phyloP scores from a whole-genome alignment of 2,797 vertebrate genomes.

The Anguilla pacifica region DNA sequence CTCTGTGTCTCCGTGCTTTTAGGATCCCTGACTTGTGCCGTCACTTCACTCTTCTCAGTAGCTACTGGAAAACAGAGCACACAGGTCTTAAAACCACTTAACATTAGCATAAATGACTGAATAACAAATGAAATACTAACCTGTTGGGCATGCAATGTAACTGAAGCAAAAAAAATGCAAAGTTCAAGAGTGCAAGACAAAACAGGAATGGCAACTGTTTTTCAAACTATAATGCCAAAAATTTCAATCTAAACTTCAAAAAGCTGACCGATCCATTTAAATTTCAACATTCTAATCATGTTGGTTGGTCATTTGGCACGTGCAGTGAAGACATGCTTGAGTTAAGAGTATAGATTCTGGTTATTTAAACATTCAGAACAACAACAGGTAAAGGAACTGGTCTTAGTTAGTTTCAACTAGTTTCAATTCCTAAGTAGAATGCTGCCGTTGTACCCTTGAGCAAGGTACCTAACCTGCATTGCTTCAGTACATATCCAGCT shows the following conservation, averaged over 20 bases:
- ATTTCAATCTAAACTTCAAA: background rate
- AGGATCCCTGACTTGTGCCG: background rate
- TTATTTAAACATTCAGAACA: background rate
- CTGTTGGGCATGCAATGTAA: too few species aligned
- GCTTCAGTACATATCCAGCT: too few species aligned
- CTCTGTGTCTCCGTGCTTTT: background rate
- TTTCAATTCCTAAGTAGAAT: too few species aligned
- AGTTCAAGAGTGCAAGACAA: too few species aligned
- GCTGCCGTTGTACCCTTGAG: too few species aligned
- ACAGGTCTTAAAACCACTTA: background rate
- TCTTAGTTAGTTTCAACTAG: too few species aligned
- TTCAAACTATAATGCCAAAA: background rate
- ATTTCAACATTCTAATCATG: background rate
- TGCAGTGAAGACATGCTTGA: background rate
- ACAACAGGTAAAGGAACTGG: too few species aligned
- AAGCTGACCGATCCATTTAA: background rate
- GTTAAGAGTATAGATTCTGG: background rate
- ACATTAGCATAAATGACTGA: too few species aligned
- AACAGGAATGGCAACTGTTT: background rate
- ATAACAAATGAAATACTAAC: too few species aligned
- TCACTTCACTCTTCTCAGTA: background rate
- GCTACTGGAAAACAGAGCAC: background rate
- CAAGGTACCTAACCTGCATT: too few species aligned
- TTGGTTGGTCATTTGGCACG: background rate
- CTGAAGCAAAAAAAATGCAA: too few species aligned